These are phyloP conservation scores for Axea sp. DNA, from an alignment of 2,888 invertebrate genomes.

Conservation along the genomic window DNA sequence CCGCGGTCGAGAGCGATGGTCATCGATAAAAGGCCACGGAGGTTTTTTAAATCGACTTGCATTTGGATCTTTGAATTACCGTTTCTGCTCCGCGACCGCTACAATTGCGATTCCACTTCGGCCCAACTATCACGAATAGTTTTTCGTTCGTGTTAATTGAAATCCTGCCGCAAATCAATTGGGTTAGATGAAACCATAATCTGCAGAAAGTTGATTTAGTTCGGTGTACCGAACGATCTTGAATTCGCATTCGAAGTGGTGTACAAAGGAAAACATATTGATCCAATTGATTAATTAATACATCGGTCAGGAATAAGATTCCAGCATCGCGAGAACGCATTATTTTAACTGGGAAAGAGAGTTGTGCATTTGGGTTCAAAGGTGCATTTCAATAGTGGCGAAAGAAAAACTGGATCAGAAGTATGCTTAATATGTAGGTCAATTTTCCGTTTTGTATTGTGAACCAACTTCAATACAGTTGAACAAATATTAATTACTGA, in stretches of 20 bases:
- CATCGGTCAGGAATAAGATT: too few species aligned
- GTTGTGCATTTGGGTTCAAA: too few species aligned
- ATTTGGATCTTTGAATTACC: conserved; percentile 64
- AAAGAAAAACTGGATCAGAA: too few species aligned
- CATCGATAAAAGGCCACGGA: conserved; percentile 65
- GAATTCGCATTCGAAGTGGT: neutral
- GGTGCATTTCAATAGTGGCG: too few species aligned
- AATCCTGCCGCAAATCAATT: conserved; percentile 67
- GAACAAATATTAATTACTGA: too few species aligned
- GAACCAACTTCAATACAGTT: too few species aligned
- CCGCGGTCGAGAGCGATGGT: conserved; percentile 62
- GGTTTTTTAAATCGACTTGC: conserved; percentile 68
- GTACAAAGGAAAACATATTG: neutral
- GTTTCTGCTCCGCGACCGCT: conserved; percentile 18
- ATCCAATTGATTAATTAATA: too few species aligned
- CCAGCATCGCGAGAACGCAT: too few species aligned
- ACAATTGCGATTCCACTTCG: conserved; percentile 33
- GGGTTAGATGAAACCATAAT: conserved; percentile 62
- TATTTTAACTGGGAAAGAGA: too few species aligned
- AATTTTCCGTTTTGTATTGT: too few species aligned
- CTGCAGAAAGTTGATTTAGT: conserved; percentile 33
- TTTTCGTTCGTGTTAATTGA: conserved; percentile 68
- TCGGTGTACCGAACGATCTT: conserved; percentile 3
- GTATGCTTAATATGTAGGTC: too few species aligned
- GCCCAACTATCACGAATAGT: conserved; percentile 41